phyloP scores from a whole-genome alignment of 2,797 vertebrate species.

The Channa striata region DNA sequence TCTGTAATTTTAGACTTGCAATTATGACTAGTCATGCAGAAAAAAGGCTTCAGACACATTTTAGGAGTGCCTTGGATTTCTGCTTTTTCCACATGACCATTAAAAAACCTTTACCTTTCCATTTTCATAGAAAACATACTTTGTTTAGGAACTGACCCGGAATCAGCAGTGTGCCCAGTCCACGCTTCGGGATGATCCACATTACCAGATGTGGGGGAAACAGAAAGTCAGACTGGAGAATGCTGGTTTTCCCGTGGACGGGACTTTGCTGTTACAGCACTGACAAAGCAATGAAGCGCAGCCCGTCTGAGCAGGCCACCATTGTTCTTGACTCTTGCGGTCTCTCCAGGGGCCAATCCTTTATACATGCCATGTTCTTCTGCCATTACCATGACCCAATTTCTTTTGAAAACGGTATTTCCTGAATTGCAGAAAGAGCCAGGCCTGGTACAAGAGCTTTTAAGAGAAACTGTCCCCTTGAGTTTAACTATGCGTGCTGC shows the following conservation, averaged over 20 bases:
- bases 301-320: constrained; percentile 44
- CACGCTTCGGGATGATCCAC: constrained; percentile 25
- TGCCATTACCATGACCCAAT: constrained; percentile 79
- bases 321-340: constrained; percentile 69
- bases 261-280: constrained; percentile 67
- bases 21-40: constrained; percentile 68
- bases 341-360: constrained; percentile 69
- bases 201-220: constrained; percentile 34
- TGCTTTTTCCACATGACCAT: constrained; percentile 52
- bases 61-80: constrained; percentile 49
- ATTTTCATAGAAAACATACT: constrained; percentile 39
- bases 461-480: constrained; percentile 78
- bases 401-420: constrained; percentile 76
- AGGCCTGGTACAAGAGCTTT: constrained; percentile 70
- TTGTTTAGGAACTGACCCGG: constrained; percentile 46
- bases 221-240: constrained; percentile 7
- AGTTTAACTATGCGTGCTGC: constrained; percentile 76
- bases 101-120: constrained; percentile 6
- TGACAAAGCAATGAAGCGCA: constrained; percentile 63
- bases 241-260: constrained; percentile 34
- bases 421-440: constrained; percentile 72
- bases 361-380: constrained; percentile 75
- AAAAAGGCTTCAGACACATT: constrained; percentile 64
- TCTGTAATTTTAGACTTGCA: constrained; percentile 65
- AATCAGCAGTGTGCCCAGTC: constrained; percentile 18